Evolutionary conservation across 2,797 vertebrate species (phyloP).

Genomic region (Tolypeutes matacus): DNA sequence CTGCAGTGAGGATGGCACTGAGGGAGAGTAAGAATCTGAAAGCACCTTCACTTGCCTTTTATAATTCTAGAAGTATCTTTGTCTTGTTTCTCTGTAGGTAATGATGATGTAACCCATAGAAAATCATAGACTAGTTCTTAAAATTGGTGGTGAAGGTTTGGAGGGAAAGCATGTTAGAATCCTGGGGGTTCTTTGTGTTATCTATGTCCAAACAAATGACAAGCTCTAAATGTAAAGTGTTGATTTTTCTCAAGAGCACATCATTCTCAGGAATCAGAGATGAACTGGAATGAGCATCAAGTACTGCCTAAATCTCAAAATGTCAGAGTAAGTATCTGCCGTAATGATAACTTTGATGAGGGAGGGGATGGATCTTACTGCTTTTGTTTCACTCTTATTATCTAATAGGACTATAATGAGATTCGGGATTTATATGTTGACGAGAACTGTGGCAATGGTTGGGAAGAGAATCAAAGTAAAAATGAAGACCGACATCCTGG

Average conservation of each 20-base stretch:
- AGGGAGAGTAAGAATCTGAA: slow-evolving; percentile 89
- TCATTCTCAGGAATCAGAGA: slow-evolving; percentile 87
- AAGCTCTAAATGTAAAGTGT: slow-evolving; percentile 55
- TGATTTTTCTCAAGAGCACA: slow-evolving; percentile 85
- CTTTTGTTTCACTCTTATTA: slow-evolving; percentile 45
- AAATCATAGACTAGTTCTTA: slow-evolving; percentile 20
- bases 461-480: slow-evolving; percentile 85
- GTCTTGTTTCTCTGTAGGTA: not conserved
- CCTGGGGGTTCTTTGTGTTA: slow-evolving; percentile 36
- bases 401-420: slow-evolving; percentile 86
- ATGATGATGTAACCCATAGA: not conserved
- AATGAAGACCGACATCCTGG: slow-evolving; percentile 85
- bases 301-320: slow-evolving; percentile 87
- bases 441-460: slow-evolving; percentile 87
- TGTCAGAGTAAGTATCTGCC: slow-evolving; percentile 84
- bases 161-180: not conserved
- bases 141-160: slow-evolving; percentile 10
- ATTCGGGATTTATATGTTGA: slow-evolving; percentile 84
- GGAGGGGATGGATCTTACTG: not conserved
- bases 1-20: slow-evolving; percentile 89
- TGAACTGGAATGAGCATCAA: slow-evolving; percentile 88
- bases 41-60: not conserved
- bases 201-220: slow-evolving; percentile 23
- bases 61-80: not conserved
- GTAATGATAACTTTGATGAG: not conserved